phyloP scores from a whole-genome alignment of 2,113 vertebrate species.

The Bufo gargarizans region DNA sequence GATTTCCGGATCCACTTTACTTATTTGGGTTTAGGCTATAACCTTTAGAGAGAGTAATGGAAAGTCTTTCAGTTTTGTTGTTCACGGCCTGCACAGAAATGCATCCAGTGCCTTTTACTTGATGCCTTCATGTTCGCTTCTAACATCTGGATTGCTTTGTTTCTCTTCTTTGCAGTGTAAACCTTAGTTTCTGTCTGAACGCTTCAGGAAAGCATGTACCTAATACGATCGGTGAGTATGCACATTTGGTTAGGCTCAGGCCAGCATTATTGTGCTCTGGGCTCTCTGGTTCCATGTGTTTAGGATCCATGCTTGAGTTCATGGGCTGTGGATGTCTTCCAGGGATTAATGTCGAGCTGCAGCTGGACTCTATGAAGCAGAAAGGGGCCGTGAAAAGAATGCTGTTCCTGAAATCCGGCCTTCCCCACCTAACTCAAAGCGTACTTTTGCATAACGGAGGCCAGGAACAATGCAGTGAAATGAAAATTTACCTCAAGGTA shows the following conservation, averaged over 20 bases:
- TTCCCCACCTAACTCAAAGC: conserved; percentile 70
- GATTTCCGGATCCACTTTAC: neutral
- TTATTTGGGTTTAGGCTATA: too few species aligned
- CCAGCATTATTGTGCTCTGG: neutral
- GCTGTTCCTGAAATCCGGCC: conserved; percentile 80
- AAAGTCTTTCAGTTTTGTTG: neutral
- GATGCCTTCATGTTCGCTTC: neutral
- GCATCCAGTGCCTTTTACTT: neutral
- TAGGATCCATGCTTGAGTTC: neutral
- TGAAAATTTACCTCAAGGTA: conserved; percentile 86
- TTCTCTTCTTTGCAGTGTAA: conserved; percentile 79
- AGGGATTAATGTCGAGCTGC: conserved; percentile 87
- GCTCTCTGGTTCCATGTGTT: neutral
- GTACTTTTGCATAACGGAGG: conserved; percentile 75
- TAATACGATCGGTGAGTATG: conserved; percentile 79
- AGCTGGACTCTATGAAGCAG: conserved; percentile 84
- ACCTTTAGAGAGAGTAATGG: too few species aligned
- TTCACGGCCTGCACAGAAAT: neutral
- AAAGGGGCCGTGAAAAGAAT: conserved; percentile 81
- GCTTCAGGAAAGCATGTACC: conserved; percentile 88
- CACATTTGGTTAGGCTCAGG: neutral
- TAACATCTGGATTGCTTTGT: conserved; percentile 43
- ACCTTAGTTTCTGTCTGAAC: conserved; percentile 89
- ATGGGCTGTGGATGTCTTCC: conserved; percentile 4
- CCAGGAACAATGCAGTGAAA: conserved; percentile 74